These are phyloP conservation scores for Brachypterus glaber DNA, from an alignment of 2,888 invertebrate genomes.

Conservation along the genomic window DNA sequence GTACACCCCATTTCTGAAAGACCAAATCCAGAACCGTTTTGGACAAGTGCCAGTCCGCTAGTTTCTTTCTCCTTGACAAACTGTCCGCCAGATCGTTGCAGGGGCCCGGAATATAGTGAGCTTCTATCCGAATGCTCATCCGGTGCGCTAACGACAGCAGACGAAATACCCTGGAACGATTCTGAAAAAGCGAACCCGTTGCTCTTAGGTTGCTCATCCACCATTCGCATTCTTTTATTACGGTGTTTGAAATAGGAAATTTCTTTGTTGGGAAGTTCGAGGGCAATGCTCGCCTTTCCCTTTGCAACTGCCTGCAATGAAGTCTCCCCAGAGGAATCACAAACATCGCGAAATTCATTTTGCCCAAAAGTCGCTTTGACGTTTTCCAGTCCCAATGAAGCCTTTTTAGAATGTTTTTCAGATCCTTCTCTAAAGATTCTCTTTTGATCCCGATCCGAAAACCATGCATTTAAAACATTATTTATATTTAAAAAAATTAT, in stretches of 20 bases:
- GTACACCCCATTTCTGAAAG: constrained; percentile 19
- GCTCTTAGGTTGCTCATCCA: constrained; percentile 14
- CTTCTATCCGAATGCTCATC: too few relatives aligned
- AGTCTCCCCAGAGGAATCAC: too few relatives aligned
- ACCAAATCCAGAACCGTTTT: constrained; percentile 10
- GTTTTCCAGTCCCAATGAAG: too few relatives aligned
- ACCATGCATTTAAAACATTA: too few relatives aligned
- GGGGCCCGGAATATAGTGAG: constrained; percentile 17
- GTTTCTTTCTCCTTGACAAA: constrained; percentile 13
- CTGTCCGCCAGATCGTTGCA: constrained; percentile 22
- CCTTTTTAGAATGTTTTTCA: too few relatives aligned
- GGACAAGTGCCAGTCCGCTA: constrained; percentile 19
- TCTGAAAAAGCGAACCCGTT: constrained; percentile 12
- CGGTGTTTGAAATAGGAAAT: constrained; percentile 2
- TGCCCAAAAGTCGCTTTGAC: too few relatives aligned
- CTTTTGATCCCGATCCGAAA: too few relatives aligned
- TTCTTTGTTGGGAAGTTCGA: neutral
- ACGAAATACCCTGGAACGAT: constrained; percentile 13
- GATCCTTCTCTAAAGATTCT: too few relatives aligned
- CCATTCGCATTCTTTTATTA: constrained; percentile 10
- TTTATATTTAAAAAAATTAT: too few relatives aligned
- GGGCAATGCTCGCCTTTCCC: neutral
- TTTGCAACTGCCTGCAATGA: too few relatives aligned
- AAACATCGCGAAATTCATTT: too few relatives aligned
- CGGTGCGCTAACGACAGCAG: too few relatives aligned